phyloP scores from a whole-genome alignment of 2,888 invertebrate genomes.

The Gymnocheta viridis region DNA sequence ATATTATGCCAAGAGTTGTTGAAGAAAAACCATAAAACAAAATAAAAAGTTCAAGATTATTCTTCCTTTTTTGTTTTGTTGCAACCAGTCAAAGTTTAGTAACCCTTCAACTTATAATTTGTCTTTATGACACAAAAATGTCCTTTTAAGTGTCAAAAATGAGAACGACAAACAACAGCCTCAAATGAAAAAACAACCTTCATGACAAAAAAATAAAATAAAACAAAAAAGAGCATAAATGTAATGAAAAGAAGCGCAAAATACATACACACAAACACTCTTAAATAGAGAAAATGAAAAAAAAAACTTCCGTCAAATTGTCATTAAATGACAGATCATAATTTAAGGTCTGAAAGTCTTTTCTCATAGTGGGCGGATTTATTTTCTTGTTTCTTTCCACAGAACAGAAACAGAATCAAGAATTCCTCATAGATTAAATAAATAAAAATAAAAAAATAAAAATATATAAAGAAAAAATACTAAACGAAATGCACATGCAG shows the following conservation, averaged over 20 bases:
- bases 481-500: constrained; percentile 20
- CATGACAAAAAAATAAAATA: constrained; percentile 9
- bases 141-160: constrained; percentile 67
- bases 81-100: constrained; percentile 59
- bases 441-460: constrained; percentile 4
- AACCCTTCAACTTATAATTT: constrained; percentile 68
- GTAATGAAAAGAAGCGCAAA: constrained; percentile 20
- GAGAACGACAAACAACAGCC: constrained; percentile 38
- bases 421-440: constrained; percentile 34
- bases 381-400: constrained; percentile 20
- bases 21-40: not conserved
- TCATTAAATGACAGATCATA: constrained; percentile 67
- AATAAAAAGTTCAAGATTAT: constrained; percentile 42
- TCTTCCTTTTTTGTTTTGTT: not conserved
- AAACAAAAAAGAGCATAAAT: constrained; percentile 18
- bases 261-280: not conserved
- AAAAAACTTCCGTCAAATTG: constrained; percentile 68
- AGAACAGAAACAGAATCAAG: not conserved
- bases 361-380: constrained; percentile 60
- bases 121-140: constrained; percentile 66
- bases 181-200: constrained; percentile 57
- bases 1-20: constrained; percentile 21
- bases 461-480: too few species aligned
- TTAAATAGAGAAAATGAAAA: not conserved
- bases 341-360: constrained; percentile 57